These are phyloP conservation scores for Prorops nasuta DNA, from an alignment of 1,140 invertebrate genomes.

Conservation along the genomic window DNA sequence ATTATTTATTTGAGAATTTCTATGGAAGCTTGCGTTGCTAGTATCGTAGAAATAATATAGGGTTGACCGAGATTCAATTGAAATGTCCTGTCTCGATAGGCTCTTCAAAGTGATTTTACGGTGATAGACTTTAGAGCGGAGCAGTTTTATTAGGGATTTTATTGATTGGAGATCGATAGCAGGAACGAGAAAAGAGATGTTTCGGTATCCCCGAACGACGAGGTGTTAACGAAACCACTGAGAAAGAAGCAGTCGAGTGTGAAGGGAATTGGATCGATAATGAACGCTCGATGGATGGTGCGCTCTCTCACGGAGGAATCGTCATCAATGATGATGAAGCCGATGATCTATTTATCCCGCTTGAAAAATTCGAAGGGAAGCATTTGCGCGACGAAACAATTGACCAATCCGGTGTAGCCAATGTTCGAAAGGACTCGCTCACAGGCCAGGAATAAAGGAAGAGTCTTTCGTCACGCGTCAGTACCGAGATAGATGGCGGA, in stretches of 20 bases:
- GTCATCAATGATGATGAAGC: not conserved
- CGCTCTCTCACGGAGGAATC: conserved; percentile 1
- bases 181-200: no score
- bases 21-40: no score
- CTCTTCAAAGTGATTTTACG: no score
- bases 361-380: conserved; percentile 13
- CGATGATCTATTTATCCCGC: conserved; percentile 15
- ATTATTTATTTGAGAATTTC: no score
- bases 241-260: conserved; percentile 15
- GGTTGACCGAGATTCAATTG: not conserved
- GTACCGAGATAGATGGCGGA: conserved; percentile 41
- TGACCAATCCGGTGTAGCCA: conserved; percentile 13
- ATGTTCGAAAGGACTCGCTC: conserved; percentile 20
- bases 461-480: conserved; percentile 47
- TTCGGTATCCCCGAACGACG: no score
- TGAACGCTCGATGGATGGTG: not conserved
- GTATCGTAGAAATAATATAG: no score
- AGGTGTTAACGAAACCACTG: no score
- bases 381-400: not conserved
- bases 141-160: no score
- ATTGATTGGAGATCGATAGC: no score
- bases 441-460: conserved; percentile 17
- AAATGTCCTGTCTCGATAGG: no score
- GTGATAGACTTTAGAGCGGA: no score
- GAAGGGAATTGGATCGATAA: conserved; percentile 21